These are phyloP conservation scores for Hypsibius dujardini DNA, from an alignment of 1,140 invertebrate genomes.

Conservation along the genomic window DNA sequence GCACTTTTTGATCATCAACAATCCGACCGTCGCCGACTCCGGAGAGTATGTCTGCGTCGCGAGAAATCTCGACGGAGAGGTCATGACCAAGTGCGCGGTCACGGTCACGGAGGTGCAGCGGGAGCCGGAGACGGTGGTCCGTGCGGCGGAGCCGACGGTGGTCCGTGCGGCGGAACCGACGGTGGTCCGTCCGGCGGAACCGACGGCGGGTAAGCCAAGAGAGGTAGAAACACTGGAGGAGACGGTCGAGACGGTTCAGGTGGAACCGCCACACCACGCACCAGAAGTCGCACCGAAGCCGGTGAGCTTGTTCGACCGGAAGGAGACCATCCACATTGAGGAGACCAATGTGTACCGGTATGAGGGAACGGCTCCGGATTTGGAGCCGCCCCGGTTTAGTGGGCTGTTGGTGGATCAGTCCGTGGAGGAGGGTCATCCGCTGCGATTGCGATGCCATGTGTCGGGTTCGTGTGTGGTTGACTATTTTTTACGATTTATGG, in stretches of 20 bases:
- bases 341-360: constrained; percentile 10
- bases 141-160: not conserved
- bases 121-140: too few relatives aligned
- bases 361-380: not conserved
- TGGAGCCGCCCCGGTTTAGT: constrained; percentile 8
- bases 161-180: not conserved
- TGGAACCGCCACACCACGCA: too few relatives aligned
- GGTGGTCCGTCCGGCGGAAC: not conserved
- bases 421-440: not conserved
- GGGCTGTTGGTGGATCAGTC: constrained; percentile 7
- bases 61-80: not conserved
- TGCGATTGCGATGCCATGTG: not conserved
- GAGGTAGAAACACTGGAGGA: not conserved
- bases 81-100: not conserved
- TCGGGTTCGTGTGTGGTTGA: not conserved
- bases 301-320: not conserved
- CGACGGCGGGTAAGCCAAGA: not conserved
- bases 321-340: not conserved
- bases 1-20: not conserved
- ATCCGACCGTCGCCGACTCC: not conserved
- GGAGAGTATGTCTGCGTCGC: constrained; percentile 8
- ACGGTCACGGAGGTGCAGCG: too few relatives aligned
- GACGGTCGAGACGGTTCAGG: constrained; percentile 6
- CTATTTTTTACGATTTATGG: not conserved
- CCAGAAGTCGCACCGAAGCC: not conserved